Percentiles rank a stretch among this genome's conserved stretches.
These are phyloP conservation scores for Dryobota labecula DNA, from an alignment of 2,888 invertebrate genomes.

Conservation along the genomic window DNA sequence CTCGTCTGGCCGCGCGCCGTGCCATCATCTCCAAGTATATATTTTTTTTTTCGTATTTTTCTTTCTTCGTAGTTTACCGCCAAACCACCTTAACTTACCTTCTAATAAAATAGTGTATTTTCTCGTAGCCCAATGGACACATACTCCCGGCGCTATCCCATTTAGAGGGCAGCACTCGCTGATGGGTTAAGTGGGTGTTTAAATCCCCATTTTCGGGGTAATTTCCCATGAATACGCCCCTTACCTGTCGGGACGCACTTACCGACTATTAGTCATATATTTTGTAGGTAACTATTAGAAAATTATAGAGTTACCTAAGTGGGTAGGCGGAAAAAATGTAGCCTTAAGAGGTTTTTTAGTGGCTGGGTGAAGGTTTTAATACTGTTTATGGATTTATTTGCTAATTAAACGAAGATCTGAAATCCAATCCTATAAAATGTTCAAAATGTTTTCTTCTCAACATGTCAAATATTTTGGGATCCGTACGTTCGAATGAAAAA, in stretches of 20 bases:
- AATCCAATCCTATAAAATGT: too few relatives aligned
- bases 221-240: constrained; percentile 72
- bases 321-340: constrained; percentile 34
- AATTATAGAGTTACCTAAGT: constrained; percentile 56
- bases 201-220: constrained; percentile 75
- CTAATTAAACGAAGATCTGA: constrained; percentile 31
- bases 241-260: constrained; percentile 62
- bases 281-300: constrained; percentile 58
- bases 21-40: too few relatives aligned
- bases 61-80: neutral
- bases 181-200: constrained; percentile 79
- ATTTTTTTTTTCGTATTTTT: too few relatives aligned
- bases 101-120: neutral
- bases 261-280: constrained; percentile 63
- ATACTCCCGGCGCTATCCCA: constrained; percentile 71
- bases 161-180: constrained; percentile 77
- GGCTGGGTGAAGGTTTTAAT: constrained; percentile 5
- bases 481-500: too few relatives aligned
- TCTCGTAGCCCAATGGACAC: constrained; percentile 72
- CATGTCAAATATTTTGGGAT: too few relatives aligned
- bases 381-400: neutral
- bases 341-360: constrained; percentile 12
- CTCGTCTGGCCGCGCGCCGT: too few relatives aligned
- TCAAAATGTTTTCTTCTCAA: too few relatives aligned
- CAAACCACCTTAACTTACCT: neutral